phyloP scores from a whole-genome alignment of 1,140 invertebrate genomes.

The Drosophila paulistorum region DNA sequence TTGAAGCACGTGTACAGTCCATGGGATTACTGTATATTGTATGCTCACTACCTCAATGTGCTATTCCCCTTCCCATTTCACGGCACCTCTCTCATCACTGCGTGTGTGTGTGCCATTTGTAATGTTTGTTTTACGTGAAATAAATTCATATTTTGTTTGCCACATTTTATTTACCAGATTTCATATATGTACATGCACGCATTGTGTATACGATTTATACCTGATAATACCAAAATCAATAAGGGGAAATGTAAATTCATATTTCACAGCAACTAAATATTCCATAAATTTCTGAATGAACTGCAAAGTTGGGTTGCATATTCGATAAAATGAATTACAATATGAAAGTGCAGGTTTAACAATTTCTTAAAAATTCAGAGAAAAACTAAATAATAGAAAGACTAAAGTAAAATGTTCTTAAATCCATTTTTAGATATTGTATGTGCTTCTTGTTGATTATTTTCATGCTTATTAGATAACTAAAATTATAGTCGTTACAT shows the following conservation, averaged over 20 bases:
- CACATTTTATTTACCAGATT: conserved; percentile 48
- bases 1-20: conserved; percentile 29
- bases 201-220: conserved; percentile 12
- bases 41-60: conserved; percentile 6
- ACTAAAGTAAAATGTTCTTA: too few relatives aligned
- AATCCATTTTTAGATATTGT: too few relatives aligned
- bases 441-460: too few relatives aligned
- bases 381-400: too few relatives aligned
- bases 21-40: conserved; percentile 41
- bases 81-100: conserved; percentile 27
- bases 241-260: conserved; percentile 34
- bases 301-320: background rate
- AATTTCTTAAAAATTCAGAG: too few relatives aligned
- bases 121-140: conserved; percentile 60
- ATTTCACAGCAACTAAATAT: conserved; percentile 21
- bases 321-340: background rate
- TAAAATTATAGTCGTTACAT: too few relatives aligned
- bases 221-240: conserved; percentile 25
- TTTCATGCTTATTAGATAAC: too few relatives aligned
- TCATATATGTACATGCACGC: conserved; percentile 4
- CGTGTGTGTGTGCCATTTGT: conserved; percentile 39
- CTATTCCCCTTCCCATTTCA: background rate
- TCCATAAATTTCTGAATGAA: conserved; percentile 7
- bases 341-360: background rate
- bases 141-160: conserved; percentile 56